Percentiles rank a stretch among this genome's conserved stretches.
Conservation (phyloP, 2,888 invertebrate genomes). For the Galerucella pusilla region DNA sequence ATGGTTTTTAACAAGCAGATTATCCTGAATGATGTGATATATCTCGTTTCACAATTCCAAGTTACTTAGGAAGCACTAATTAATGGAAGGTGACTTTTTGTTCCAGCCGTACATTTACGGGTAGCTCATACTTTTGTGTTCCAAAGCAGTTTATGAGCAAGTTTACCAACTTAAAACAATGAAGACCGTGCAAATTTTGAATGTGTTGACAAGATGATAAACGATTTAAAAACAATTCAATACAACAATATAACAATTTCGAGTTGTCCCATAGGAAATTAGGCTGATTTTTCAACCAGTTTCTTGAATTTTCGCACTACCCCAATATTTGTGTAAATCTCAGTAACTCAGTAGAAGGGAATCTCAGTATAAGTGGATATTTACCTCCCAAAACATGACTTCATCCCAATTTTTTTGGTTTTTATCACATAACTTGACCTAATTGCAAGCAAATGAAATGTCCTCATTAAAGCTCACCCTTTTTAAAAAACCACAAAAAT, state of each 20-base stretch:
- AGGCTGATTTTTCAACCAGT: background rate
- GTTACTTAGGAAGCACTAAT: slow-evolving; percentile 10
- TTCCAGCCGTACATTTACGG: background rate
- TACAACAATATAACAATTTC: background rate
- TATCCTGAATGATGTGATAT: background rate
- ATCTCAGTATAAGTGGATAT: too few species aligned
- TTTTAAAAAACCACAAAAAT: slow-evolving; percentile 3
- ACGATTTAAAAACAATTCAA: background rate
- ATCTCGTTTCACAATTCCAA: background rate
- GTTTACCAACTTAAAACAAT: background rate
- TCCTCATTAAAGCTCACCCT: slow-evolving; percentile 1
- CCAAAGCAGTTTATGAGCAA: slow-evolving; percentile 9
- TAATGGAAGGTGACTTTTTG: slow-evolving; percentile 2
- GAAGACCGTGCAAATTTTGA: background rate
- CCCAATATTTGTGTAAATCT: too few species aligned
- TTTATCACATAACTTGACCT: background rate
- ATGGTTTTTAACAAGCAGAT: background rate
- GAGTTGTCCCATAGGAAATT: background rate
- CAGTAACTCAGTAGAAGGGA: too few species aligned
- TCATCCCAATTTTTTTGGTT: too few species aligned
- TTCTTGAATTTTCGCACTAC: too few species aligned
- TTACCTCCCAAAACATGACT: too few species aligned
- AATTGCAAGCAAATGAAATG: background rate
- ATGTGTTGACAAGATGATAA: background rate
- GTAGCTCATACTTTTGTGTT: slow-evolving; percentile 1